Conservation (phyloP, 1,140 invertebrate species). For the Zaprionus africanus region DNA sequence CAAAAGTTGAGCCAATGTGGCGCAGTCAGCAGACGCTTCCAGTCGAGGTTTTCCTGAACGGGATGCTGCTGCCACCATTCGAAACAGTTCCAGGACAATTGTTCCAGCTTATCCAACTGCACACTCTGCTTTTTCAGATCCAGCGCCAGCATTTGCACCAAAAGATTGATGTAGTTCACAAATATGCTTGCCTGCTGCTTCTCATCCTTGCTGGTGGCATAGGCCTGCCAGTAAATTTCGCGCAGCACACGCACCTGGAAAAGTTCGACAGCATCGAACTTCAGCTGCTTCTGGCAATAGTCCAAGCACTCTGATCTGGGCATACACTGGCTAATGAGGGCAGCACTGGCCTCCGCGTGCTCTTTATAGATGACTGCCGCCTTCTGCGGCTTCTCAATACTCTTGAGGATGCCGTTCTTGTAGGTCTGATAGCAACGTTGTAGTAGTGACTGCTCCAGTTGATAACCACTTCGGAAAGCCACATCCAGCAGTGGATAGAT, state of each 20-base stretch:
- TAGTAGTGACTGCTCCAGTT: constrained; percentile 83
- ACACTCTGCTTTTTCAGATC: constrained; percentile 86
- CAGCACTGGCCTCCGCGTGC: constrained; percentile 85
- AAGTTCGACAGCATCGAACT: constrained; percentile 86
- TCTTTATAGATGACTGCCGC: constrained; percentile 87
- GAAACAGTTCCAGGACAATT: constrained; percentile 66
- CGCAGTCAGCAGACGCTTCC: constrained; percentile 84
- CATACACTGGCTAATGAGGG: constrained; percentile 86
- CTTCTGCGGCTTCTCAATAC: constrained; percentile 88
- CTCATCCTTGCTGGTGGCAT: constrained; percentile 55
- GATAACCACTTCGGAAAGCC: constrained; percentile 82
- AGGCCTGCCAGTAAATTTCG: constrained; percentile 85
- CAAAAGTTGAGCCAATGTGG: constrained; percentile 88
- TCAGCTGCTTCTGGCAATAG: constrained; percentile 86
- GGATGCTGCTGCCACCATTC: constrained; percentile 74
- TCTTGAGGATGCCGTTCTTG: constrained; percentile 86
- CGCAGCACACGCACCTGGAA: constrained; percentile 86
- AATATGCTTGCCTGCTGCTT: constrained; percentile 84
- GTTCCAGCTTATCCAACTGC: constrained; percentile 59
- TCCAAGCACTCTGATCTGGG: constrained; percentile 85
- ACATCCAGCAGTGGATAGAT: constrained; percentile 86
- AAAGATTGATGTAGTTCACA: constrained; percentile 85
- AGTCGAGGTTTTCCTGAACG: constrained; percentile 57
- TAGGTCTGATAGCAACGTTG: constrained; percentile 86
- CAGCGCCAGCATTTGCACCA: constrained; percentile 86